A percentile compares a stretch with the other conserved stretches of the same genome.
Evolutionary conservation across 92 coral and sea anemone species (phyloP).

Genomic region (Porites rus): DNA sequence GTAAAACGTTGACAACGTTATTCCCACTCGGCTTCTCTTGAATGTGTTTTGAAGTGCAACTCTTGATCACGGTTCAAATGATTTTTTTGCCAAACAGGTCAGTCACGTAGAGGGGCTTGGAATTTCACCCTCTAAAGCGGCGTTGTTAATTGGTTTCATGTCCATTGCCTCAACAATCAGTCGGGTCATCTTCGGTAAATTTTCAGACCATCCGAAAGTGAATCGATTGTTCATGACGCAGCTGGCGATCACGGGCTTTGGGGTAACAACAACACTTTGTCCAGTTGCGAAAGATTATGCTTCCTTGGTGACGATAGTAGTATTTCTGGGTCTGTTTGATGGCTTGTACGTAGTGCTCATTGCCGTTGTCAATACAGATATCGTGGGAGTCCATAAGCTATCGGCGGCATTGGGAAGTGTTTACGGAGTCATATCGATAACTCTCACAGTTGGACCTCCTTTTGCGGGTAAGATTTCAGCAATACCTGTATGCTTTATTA

Average conservation of each 20-base stretch:
- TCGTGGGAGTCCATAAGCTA: conserved; percentile 89
- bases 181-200: conserved; percentile 89
- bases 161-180: conserved; percentile 93
- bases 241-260: conserved; percentile 87
- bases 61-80: background rate
- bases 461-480: conserved; percentile 78
- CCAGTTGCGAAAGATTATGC: conserved; percentile 79
- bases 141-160: conserved; percentile 91
- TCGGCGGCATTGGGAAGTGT: conserved; percentile 87
- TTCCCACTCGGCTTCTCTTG: no score
- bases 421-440: conserved; percentile 85
- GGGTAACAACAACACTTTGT: conserved; percentile 75
- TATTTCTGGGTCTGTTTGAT: conserved; percentile 88
- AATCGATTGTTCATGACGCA: conserved; percentile 94
- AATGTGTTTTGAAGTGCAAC: background rate
- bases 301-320: conserved; percentile 75
- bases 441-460: conserved; percentile 93
- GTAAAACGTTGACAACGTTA: no score
- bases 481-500: background rate
- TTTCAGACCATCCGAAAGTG: conserved; percentile 95
- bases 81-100: conserved; percentile 60
- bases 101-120: conserved; percentile 85
- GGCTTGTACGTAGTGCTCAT: conserved; percentile 92
- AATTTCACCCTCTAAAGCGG: conserved; percentile 65
- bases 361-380: conserved; percentile 89